Evolutionary conservation across 2,888 invertebrate genomes (phyloP), one percentile per base, ranked within the genome.

Genomic region (Boloria selene): DNA sequence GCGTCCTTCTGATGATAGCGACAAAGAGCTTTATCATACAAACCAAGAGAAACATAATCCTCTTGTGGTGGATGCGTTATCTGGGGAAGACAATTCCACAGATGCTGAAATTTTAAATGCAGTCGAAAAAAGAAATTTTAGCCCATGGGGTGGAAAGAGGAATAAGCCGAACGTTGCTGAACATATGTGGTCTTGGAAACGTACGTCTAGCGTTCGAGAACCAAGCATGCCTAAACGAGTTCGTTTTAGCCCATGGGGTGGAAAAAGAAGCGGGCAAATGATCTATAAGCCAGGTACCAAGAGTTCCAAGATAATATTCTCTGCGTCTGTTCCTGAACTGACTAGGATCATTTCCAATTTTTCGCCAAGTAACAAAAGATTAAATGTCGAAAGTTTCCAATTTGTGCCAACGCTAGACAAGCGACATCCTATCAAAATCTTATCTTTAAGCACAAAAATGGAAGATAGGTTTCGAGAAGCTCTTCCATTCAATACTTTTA

Each of bases 221-320:
- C 88, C 91, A 0, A 90, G 80, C 72, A 90, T 92, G 91, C 92
- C 91, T 0, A 92, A 92, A 68, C 73, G 92, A 56, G 92, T 92
- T 1, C 82, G 91, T 0, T 92, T 92, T 75, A 91, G 89, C 59
- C 91, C 92, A 0, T 92, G 92, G 92, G 92, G 92, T 2, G 92
- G 92, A 0, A 92, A 92, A 64, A 77, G 92, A 17, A 88, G 88
- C 71, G 88, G 88, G 0, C 87, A 88, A 69, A 82, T 90, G 80
- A 75, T 90, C 26, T 87, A 83, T 74, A 90, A 88, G 60, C 85
- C 87, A 0, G 85, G 85, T 5, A 68, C 74, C 0, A 89, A 87
- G 72, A 80, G 79, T 16, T 81, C 87, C 3, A 88, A 83, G 70
- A 77, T 89, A 0, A 87, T 91, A 49, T 88, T 85, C 75, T 83